Conservation (phyloP, 2,113 vertebrate genomes). For the Galbula dea region DNA sequence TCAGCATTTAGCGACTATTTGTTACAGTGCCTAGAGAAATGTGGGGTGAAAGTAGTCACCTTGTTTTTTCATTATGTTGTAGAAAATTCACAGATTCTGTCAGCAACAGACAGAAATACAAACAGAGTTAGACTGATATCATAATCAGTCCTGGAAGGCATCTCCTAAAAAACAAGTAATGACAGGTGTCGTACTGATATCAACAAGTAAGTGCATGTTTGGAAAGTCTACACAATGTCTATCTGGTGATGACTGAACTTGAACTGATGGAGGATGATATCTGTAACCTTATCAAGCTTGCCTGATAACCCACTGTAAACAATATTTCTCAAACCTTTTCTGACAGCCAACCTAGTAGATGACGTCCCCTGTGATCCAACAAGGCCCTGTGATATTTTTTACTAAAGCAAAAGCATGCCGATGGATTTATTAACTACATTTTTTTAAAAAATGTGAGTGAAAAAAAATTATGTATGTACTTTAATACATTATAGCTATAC, state of each 20-base stretch:
- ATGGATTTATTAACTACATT: slow-evolving; percentile 42
- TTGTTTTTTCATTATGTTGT: not conserved
- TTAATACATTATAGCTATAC: not conserved
- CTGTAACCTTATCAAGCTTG: slow-evolving; percentile 65
- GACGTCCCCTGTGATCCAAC: slow-evolving; percentile 61
- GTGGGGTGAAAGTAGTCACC: not conserved
- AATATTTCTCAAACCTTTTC: slow-evolving; percentile 67
- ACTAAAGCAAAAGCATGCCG: slow-evolving; percentile 51
- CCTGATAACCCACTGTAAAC: slow-evolving; percentile 53
- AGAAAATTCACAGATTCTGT: slow-evolving; percentile 21
- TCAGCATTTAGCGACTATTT: not conserved
- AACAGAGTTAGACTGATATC: slow-evolving; percentile 36
- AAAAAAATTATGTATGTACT: slow-evolving; percentile 18
- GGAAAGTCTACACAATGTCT: slow-evolving; percentile 43
- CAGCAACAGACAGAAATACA: slow-evolving; percentile 10
- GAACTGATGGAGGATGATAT: slow-evolving; percentile 61
- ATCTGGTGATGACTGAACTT: slow-evolving; percentile 26
- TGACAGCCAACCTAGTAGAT: slow-evolving; percentile 62
- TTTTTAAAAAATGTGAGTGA: slow-evolving; percentile 15
- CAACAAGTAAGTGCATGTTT: not conserved
- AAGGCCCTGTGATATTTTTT: not conserved
- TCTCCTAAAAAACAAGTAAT: slow-evolving; percentile 48
- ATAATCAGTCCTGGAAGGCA: slow-evolving; percentile 41
- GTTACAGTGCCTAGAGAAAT: not conserved
- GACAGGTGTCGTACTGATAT: slow-evolving; percentile 54